Conservation (phyloP, 2,888 invertebrate genomes). For the Eremobia ochroleuca region DNA sequence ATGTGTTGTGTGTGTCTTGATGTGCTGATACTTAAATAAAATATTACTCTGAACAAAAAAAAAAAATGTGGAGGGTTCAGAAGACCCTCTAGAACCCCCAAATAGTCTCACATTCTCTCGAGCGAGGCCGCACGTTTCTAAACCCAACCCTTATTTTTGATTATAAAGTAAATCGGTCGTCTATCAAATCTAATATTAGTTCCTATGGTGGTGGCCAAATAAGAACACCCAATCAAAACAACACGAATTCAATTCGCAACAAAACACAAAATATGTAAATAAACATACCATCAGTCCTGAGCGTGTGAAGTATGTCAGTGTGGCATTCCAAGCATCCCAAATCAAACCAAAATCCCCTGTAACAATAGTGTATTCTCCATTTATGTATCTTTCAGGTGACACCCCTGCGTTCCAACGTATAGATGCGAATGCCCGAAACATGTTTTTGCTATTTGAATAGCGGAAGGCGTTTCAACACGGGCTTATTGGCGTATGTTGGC, state of each 20-base stretch:
- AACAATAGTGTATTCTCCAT: slow-evolving; percentile 13
- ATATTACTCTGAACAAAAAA: no score
- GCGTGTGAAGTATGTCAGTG: background rate
- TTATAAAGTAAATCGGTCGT: background rate
- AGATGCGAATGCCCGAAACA: slow-evolving; percentile 41
- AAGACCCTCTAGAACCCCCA: background rate
- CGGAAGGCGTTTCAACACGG: slow-evolving; percentile 65
- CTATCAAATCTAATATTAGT: background rate
- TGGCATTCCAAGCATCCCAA: background rate
- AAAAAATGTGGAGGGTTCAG: background rate
- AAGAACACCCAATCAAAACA: background rate
- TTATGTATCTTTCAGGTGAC: slow-evolving; percentile 21
- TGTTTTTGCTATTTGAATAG: slow-evolving; percentile 68
- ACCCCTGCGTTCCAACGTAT: slow-evolving; percentile 39
- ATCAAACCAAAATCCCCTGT: slow-evolving; percentile 32
- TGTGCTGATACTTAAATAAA: no score
- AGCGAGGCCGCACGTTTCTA: background rate
- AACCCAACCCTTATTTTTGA: background rate
- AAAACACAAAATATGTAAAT: slow-evolving; percentile 4
- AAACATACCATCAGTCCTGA: background rate
- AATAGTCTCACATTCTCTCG: background rate
- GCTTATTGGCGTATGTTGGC: slow-evolving; percentile 67
- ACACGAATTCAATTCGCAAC: background rate
- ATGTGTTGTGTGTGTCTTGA: no score
- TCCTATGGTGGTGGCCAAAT: background rate